Percentiles rank a stretch among this genome's conserved stretches.
Evolutionary conservation across 2,888 invertebrate genomes (phyloP).

Genomic region (Nasonia oneida): DNA sequence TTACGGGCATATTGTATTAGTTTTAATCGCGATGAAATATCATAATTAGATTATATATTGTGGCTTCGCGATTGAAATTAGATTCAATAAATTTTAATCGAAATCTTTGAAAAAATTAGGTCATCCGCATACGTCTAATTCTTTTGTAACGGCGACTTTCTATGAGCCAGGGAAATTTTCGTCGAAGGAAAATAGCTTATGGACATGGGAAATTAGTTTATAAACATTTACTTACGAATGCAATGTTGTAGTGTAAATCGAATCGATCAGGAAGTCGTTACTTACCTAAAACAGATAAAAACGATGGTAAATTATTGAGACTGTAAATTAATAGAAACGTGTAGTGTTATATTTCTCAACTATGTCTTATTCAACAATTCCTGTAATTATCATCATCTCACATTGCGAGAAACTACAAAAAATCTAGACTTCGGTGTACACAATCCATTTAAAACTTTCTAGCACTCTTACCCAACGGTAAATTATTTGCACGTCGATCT

Average conservation of each 20-base stretch:
- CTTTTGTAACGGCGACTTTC: neutral
- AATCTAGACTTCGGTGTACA: neutral
- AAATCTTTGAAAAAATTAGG: too few species aligned
- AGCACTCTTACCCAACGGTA: neutral
- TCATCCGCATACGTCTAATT: neutral
- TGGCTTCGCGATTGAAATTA: too few species aligned
- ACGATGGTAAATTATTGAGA: slow-evolving; percentile 42
- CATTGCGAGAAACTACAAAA: neutral
- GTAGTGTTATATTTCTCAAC: neutral
- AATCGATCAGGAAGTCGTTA: slow-evolving; percentile 14
- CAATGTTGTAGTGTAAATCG: neutral
- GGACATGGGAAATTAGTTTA: too few species aligned
- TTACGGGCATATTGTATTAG: neutral
- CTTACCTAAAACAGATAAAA: slow-evolving; percentile 58
- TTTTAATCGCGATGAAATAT: too few species aligned
- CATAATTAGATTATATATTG: too few species aligned
- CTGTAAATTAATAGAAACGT: neutral
- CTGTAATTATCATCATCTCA: neutral
- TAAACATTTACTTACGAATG: slow-evolving; percentile 27
- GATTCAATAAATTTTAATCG: too few species aligned
- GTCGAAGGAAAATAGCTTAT: too few species aligned
- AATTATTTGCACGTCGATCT: neutral
- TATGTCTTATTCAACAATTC: neutral
- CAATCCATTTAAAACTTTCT: neutral
- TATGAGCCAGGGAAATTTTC: too few species aligned